Evolutionary conservation across 2,888 invertebrate species (phyloP), one percentile per base, ranked within the genome.

Genomic region (Eristalis pertinax): DNA sequence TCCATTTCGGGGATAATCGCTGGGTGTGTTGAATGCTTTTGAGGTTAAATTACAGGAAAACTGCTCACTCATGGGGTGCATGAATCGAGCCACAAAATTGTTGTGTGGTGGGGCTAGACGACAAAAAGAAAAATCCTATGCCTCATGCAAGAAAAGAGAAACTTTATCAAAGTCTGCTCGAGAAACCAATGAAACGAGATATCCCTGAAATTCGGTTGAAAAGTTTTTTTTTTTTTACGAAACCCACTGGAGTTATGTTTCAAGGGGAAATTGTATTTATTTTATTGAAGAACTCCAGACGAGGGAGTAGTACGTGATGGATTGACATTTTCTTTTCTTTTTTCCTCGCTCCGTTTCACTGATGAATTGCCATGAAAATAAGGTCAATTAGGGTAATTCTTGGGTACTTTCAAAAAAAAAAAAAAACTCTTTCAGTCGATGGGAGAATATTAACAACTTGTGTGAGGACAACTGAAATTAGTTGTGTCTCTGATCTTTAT

Each of bases 301-400:
- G 19, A 19, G 15, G 7, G n/a, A 5, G 5, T 15, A 50, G 50
- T 50, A 50, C 50, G 50, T 50, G 50, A 50, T 50, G 50, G 19
- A 50, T 50, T 50, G 50, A 50, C 50, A 19, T 50, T 50, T 50
- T 43, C 50, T 50, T 50, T 50, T 43, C n/a, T 50, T 50, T 8
- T 19, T 19, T 50, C 8, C 1, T 8, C 19, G 4, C 8, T 13
- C 38, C 8, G 1, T 38, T 38, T 13, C 13, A 11, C 38, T 38
- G 50, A 50, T 50, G 19, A 50, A 50, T 50, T 50, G 50, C 50
- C 50, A 50, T 8, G 50, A 50, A 50, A 50, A 50, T 50, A 50
- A 50, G 50, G 50, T 50, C 50, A 50, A 50, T 50, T 50, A 50
- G 50, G 50, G 50, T 50, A 50, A 50, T 50, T 50, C 50, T 50